These are phyloP conservation scores for Leiothrix lutea DNA, from an alignment of 2,113 vertebrate species.

Conservation along the genomic window DNA sequence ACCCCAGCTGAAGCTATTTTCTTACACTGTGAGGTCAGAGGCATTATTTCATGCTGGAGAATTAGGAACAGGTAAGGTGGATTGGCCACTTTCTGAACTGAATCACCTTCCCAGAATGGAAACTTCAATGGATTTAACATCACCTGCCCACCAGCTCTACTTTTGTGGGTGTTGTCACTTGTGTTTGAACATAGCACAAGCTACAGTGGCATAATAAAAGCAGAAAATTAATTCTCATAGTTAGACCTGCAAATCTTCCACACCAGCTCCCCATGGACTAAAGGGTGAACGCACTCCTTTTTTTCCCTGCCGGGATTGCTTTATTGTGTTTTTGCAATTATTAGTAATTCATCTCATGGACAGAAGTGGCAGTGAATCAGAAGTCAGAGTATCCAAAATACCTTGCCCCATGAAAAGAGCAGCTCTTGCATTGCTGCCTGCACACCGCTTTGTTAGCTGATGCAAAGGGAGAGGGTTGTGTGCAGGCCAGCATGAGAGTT, in stretches of 20 bases:
- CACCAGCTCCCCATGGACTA: not conserved
- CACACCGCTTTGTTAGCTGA: not conserved
- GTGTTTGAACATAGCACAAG: not conserved
- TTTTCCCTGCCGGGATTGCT: not conserved
- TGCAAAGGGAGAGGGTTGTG: not conserved
- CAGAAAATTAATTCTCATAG: not conserved
- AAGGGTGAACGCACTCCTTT: not conserved
- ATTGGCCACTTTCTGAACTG: not conserved
- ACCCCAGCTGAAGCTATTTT: not conserved
- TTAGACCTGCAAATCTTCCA: not conserved
- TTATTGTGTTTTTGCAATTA: constrained; percentile 5
- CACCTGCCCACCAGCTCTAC: not conserved
- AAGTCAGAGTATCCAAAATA: not conserved
- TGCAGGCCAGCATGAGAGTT: not conserved
- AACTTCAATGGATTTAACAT: not conserved
- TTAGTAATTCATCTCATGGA: not conserved
- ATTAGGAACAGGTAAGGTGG: not conserved
- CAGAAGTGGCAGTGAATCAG: not conserved
- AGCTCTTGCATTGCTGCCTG: not conserved
- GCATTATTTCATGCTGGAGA: not conserved
- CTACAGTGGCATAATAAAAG: not conserved
- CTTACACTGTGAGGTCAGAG: not conserved
- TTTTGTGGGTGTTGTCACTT: not conserved
- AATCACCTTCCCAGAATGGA: not conserved
- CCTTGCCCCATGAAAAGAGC: not conserved